Evolutionary conservation across 92 coral and sea anemone genomes (phyloP).

Genomic region (Paragorgia papillata): DNA sequence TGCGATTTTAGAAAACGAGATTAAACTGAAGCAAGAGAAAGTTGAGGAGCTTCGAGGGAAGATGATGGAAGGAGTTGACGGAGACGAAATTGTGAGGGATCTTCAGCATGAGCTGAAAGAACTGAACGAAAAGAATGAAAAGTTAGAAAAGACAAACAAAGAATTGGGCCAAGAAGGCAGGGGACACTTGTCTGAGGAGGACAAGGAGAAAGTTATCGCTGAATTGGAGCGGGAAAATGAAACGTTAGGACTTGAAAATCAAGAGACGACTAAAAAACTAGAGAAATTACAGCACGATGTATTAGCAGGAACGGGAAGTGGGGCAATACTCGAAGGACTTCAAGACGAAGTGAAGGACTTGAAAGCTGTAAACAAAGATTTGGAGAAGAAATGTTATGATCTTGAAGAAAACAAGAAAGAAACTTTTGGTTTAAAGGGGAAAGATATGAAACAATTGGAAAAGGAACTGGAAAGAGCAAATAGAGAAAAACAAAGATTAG

Average conservation of each 20-base stretch:
- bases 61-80: constrained; percentile 6
- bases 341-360: constrained; percentile 70
- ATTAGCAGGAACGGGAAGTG: constrained; percentile 51
- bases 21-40: constrained; percentile 63
- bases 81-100: neutral
- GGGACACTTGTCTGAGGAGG: neutral
- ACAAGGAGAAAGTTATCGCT: constrained; percentile 24
- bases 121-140: neutral
- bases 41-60: constrained; percentile 15
- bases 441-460: neutral
- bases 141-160: neutral
- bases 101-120: neutral
- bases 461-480: neutral
- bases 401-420: neutral
- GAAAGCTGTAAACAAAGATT: constrained; percentile 65
- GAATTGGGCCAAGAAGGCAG: neutral
- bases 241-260: constrained; percentile 53
- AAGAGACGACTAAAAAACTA: constrained; percentile 55
- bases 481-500: constrained; percentile 57
- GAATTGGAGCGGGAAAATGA: constrained; percentile 63
- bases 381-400: constrained; percentile 34
- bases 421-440: neutral
- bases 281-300: constrained; percentile 59
- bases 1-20: constrained; percentile 64
- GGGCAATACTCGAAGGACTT: constrained; percentile 63